These are phyloP conservation scores for Eilema depressum DNA, from an alignment of 2,888 invertebrate species.

Conservation along the genomic window DNA sequence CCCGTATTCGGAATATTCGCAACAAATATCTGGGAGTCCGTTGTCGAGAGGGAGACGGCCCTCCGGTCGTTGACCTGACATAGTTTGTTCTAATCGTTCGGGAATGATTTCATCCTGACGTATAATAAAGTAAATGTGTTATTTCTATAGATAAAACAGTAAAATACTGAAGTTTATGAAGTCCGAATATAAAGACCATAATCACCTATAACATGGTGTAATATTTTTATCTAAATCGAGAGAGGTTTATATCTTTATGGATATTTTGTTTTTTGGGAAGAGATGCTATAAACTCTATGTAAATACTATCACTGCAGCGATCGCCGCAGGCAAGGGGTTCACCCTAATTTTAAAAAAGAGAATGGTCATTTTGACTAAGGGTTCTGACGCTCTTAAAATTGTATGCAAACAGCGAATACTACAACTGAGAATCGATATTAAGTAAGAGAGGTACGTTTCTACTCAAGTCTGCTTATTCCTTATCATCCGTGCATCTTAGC, in stretches of 20 bases:
- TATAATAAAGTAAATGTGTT: conserved; percentile 15
- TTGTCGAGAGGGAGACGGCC: conserved; percentile 32
- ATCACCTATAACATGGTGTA: neutral
- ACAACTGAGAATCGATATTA: too few relatives aligned
- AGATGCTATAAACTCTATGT: neutral
- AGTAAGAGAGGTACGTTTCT: too few relatives aligned
- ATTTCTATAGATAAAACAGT: conserved; percentile 11
- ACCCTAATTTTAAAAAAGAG: neutral
- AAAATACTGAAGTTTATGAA: neutral
- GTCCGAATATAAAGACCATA: neutral
- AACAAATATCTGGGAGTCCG: conserved; percentile 29
- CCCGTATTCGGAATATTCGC: conserved; percentile 21
- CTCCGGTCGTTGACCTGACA: conserved; percentile 44
- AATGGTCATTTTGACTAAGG: neutral
- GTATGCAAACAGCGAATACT: too few relatives aligned
- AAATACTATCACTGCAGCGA: neutral
- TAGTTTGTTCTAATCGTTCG: conserved; percentile 28
- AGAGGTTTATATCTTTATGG: neutral
- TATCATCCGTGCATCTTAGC: neutral
- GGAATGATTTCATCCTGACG: conserved; percentile 13
- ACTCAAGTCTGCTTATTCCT: too few relatives aligned
- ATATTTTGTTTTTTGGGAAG: neutral
- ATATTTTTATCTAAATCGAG: neutral
- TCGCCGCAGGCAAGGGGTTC: neutral
- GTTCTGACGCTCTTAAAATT: too few relatives aligned